phyloP scores from a whole-genome alignment of 2,113 vertebrate genomes.

The Microcebus jonahi region DNA sequence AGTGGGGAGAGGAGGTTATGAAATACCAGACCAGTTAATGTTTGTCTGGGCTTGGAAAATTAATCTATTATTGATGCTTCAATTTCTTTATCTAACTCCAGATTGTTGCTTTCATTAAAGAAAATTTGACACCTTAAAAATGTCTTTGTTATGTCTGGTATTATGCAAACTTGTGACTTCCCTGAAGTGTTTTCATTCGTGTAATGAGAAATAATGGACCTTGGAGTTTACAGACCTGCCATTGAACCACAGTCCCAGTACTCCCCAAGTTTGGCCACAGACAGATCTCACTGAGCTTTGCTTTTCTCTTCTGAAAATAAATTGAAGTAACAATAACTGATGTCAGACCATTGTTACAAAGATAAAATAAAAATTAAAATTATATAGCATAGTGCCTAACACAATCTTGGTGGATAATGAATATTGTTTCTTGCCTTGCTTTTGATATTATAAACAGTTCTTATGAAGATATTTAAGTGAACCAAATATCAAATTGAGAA shows the following conservation, averaged over 20 bases:
- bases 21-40: neutral
- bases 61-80: neutral
- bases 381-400: neutral
- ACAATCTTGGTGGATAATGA: neutral
- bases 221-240: neutral
- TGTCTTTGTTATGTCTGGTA: neutral
- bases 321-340: neutral
- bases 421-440: neutral
- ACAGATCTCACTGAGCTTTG: neutral
- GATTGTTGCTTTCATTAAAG: neutral
- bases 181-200: neutral
- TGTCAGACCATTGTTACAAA: neutral
- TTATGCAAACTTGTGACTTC: neutral
- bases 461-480: neutral
- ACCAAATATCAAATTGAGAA: neutral
- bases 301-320: constrained; percentile 21
- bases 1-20: neutral
- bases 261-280: neutral
- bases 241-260: neutral
- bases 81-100: constrained; percentile 13
- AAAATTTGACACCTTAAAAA: neutral
- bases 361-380: neutral
- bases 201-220: neutral
- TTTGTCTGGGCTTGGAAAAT: neutral
- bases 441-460: neutral